phyloP scores from a whole-genome alignment of 1,140 invertebrate species.

The Drosophila sproati region DNA sequence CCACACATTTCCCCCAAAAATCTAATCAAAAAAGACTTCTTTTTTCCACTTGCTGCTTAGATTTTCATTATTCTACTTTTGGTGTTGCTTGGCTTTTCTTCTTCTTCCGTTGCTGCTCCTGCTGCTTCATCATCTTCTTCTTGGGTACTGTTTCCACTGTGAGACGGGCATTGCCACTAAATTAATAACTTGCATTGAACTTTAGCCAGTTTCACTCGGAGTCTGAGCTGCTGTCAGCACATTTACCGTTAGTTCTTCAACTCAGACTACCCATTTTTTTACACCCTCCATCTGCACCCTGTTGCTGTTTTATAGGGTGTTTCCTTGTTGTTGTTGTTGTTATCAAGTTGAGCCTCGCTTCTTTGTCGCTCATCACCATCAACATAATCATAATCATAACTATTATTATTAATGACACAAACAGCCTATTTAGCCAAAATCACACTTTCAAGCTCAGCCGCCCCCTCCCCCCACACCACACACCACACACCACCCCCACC shows the following conservation, averaged over 20 bases:
- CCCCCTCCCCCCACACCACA: background rate
- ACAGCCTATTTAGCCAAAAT: conserved; percentile 75
- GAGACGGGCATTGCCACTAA: conserved; percentile 43
- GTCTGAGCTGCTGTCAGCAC: conserved; percentile 23
- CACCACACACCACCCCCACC: background rate
- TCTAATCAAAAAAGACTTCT: background rate
- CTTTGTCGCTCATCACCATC: conserved; percentile 57
- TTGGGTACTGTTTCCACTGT: conserved; percentile 19
- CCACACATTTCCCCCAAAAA: background rate
- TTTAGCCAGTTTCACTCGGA: conserved; percentile 7
- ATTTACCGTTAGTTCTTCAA: background rate
- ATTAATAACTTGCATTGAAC: conserved; percentile 65
- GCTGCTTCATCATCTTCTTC: conserved; percentile 15
- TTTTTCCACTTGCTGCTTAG: background rate
- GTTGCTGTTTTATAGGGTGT: conserved; percentile 26
- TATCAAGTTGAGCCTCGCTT: conserved; percentile 32
- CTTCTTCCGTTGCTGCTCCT: background rate
- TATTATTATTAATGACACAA: conserved; percentile 78
- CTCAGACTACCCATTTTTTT: too few relatives aligned
- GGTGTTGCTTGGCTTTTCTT: background rate
- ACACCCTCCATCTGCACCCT: background rate
- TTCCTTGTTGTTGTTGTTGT: conserved; percentile 22
- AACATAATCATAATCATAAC: conserved; percentile 79
- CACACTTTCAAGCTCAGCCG: conserved; percentile 40
- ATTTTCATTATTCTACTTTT: conserved; percentile 4